Evolutionary conservation across 1,140 invertebrate species (phyloP), one percentile per base, ranked within the genome.

Genomic region (Drosophila nebulosa): DNA sequence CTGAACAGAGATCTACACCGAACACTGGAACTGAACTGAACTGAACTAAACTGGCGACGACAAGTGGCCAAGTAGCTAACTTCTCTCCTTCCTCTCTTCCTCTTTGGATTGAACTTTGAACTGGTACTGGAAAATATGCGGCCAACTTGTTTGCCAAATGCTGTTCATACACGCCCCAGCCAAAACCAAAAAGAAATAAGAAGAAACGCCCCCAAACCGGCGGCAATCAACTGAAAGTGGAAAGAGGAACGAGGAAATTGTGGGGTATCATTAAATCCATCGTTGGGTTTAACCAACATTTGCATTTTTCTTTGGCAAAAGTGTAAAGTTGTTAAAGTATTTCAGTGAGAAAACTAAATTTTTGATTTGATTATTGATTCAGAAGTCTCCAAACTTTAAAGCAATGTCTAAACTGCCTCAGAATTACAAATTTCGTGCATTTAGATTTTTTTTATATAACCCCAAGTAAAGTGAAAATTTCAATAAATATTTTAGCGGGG

Each of bases 81-180:
- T 59, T 42, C 50, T 60, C 24, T 7, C 32, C 22, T 50, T 52
- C 9, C 7, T 3, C 39, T 46, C 16, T 7, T 21, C 16, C 70
- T 71, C 71, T 67, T 50, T 59, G 59, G 53, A 27, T 73, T 86
- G 81, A 88, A 86, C 81, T 86, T 77, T 86, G 81, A 86, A 81
- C 78, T 77, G 64, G 46, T 62, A 88, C 83, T 18, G 16, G 39
- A 88, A 86, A 86, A 86, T 86, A 86, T 86, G 81, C 81, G 78
- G 83, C 83, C 78, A 86, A 88, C 83, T 86, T 86, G 81, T 86
- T 86, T 85, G 52, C 63, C 79, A 68, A 70, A 46, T 46, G 39
- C 39, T 46, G 39, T 78, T 62, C 32, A 35, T 21, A 58, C 32
- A 69, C 81, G 74, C 81, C 81, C 76, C 74, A 24, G 22, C n/a